Evolutionary conservation across 2,888 invertebrate genomes (phyloP), one percentile per base, ranked within the genome.

Genomic region (Nasonia oneida): DNA sequence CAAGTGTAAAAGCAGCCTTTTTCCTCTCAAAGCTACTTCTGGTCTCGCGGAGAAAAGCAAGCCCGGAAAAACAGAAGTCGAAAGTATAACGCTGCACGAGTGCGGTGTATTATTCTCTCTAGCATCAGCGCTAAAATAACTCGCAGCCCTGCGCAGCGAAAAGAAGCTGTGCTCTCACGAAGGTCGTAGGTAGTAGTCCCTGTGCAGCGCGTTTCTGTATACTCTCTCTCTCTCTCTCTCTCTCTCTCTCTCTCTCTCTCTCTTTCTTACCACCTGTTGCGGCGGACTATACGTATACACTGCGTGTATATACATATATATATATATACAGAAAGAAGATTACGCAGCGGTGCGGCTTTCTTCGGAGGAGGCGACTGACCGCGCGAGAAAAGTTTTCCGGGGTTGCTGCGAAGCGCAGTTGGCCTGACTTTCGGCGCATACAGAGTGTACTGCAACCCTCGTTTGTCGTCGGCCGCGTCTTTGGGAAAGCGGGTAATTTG

Each of bases 61-160:
- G 47, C 47, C 10, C 47, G 12, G 47, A 47, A 47, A 23, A 70
- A 70, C 70, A 70, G 33, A 70, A 33, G 18, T 6, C 67, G 29
- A 67, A 67, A 67, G 67, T 14, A 67, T 10, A 29, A 67, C 23
- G 67, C 3, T 29, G 67, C 23, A 33, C 33, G 12, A 33, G 70
- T 70, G 14, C 14, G 12, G 12, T 42, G n/a, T 39, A 23, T 42
- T n/a, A 42, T 39, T 39, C 73, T 39, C 73, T 73, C 42, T 23
- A 39, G 71, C 73, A 39, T 73, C 42, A 37, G 61, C 61, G 61
- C 33, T 61, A 77, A 77, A 77, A 77, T 76, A 77, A 61, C 57
- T 73, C 71, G 73, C 12, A 12, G 42, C 18, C n/a, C 39, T 33
- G 67, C 67, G 67, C 39, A 4, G 67, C 67, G 67, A 67, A 67